A percentile compares a stretch with the other conserved stretches of the same genome.
These are phyloP conservation scores for Melanargia galathea DNA, from an alignment of 2,888 invertebrate genomes.

Conservation along the genomic window DNA sequence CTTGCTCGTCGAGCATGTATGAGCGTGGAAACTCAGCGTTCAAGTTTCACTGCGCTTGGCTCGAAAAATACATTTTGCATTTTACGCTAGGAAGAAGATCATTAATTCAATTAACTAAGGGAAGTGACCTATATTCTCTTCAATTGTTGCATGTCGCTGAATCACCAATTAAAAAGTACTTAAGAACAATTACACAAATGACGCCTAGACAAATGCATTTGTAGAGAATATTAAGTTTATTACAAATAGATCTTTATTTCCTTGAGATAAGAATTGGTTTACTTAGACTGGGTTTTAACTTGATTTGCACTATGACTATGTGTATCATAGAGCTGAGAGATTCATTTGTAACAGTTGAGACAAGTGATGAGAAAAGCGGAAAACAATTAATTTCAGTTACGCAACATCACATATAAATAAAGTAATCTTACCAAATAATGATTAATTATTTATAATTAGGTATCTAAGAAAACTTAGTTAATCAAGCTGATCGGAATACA, in stretches of 20 bases:
- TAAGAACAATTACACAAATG: constrained; percentile 51
- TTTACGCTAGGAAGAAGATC: constrained; percentile 35
- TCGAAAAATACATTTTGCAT: constrained; percentile 27
- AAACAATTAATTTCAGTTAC: constrained; percentile 17
- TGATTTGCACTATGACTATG: constrained; percentile 1
- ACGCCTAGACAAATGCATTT: constrained; percentile 36
- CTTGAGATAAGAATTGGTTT: constrained; percentile 11
- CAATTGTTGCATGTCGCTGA: constrained; percentile 63
- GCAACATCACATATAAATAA: background rate
- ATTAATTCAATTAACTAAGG: constrained; percentile 50
- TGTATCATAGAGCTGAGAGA: constrained; percentile 1
- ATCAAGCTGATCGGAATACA: no score
- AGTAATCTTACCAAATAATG: background rate
- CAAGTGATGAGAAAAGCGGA: constrained; percentile 5
- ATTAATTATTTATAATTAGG: background rate
- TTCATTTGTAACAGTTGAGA: background rate
- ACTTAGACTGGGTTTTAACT: background rate
- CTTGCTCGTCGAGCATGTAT: background rate
- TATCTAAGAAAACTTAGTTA: background rate
- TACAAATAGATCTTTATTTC: constrained; percentile 1
- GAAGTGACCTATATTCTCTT: constrained; percentile 58
- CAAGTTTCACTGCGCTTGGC: constrained; percentile 14
- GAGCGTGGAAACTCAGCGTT: background rate
- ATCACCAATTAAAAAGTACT: constrained; percentile 73
- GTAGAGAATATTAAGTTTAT: constrained; percentile 23